phyloP scores from a whole-genome alignment of 2,797 vertebrate species.

The Enteromius anoplus region DNA sequence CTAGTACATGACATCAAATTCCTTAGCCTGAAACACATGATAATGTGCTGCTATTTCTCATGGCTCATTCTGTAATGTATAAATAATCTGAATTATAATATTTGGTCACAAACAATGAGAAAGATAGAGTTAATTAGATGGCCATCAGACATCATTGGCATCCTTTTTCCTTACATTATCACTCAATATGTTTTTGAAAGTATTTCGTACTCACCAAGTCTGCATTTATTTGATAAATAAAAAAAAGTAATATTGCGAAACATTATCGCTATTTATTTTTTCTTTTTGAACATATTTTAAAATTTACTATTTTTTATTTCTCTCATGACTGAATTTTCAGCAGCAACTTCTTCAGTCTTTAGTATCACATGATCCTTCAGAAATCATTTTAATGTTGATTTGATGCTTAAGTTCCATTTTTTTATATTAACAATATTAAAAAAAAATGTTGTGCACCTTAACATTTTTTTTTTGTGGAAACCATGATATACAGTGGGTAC shows the following conservation, averaged over 20 bases:
- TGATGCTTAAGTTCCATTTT: neutral
- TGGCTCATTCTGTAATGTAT: neutral
- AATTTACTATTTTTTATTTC: neutral
- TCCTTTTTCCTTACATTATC: neutral
- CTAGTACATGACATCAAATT: neutral
- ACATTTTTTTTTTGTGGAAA: neutral
- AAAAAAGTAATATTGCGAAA: neutral
- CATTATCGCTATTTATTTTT: neutral
- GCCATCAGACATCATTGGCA: neutral
- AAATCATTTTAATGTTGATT: neutral
- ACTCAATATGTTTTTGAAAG: neutral
- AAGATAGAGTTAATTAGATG: neutral
- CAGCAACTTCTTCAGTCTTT: neutral
- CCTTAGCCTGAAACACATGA: neutral
- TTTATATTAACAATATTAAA: neutral
- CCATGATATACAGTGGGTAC: too few relatives aligned
- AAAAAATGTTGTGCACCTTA: neutral
- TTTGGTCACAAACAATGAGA: neutral
- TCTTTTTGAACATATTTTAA: neutral
- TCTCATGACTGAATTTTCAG: neutral
- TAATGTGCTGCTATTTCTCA: neutral
- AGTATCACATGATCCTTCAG: neutral
- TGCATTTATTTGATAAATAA: neutral
- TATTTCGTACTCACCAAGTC: neutral
- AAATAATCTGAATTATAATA: neutral